A percentile compares a stretch with the other conserved stretches of the same genome.
phyloP scores from a whole-genome alignment of 1,140 invertebrate genomes.

The Caenorhabditis remanei region DNA sequence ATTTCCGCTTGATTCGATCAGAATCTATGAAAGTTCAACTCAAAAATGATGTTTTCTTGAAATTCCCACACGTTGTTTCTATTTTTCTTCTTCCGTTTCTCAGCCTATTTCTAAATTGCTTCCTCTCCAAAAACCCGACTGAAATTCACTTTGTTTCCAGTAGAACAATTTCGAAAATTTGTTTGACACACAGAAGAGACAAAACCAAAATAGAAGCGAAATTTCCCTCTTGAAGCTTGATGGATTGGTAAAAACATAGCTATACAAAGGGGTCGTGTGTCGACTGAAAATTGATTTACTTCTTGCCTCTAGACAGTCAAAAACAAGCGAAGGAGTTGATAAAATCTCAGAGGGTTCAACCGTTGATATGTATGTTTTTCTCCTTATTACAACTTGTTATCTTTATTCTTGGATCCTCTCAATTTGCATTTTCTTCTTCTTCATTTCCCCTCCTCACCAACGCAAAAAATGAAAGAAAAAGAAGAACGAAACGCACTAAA shows the following conservation, averaged over 20 bases:
- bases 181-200: constrained; percentile 7
- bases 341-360: neutral
- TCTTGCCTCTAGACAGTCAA: neutral
- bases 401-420: neutral
- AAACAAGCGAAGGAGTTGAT: neutral
- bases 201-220: neutral
- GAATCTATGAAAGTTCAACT: no score
- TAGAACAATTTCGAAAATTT: neutral
- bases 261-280: neutral
- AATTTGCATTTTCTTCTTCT: neutral
- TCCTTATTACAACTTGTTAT: neutral
- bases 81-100: neutral
- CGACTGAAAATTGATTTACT: neutral
- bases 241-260: neutral
- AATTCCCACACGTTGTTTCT: neutral
- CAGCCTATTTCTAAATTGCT: neutral
- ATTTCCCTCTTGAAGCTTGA: constrained; percentile 2
- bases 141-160: constrained; percentile 3
- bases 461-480: neutral
- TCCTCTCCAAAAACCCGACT: neutral
- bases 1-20: no score
- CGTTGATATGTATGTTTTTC: neutral
- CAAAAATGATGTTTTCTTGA: neutral
- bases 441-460: neutral
- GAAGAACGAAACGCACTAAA: neutral